phyloP scores from a whole-genome alignment of 1,140 invertebrate species.

The Drosophila athabasca region DNA sequence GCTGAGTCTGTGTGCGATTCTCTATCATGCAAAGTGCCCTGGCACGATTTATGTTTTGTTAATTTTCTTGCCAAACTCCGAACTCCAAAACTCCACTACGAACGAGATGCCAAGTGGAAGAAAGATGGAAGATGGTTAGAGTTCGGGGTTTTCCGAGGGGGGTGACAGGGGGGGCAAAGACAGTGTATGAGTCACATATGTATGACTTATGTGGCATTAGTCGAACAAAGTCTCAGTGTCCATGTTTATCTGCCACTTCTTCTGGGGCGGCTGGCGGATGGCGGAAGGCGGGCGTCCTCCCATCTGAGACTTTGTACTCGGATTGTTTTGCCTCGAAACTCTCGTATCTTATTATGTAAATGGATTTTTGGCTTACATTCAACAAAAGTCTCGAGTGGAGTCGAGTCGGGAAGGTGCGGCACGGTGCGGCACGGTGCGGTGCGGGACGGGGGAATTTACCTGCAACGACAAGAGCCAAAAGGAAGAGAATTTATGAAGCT shows the following conservation, averaged over 20 bases:
- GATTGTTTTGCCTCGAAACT: conserved; percentile 35
- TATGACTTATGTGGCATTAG: conserved; percentile 61
- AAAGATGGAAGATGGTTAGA: neutral
- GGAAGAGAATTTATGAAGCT: conserved; percentile 19
- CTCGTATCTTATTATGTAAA: conserved; percentile 59
- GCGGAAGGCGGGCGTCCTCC: no score
- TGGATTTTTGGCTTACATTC: conserved; percentile 63
- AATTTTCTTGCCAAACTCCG: conserved; percentile 56
- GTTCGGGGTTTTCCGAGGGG: no score
- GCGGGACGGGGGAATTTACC: conserved; percentile 22
- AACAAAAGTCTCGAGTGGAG: conserved; percentile 35
- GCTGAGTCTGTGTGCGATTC: no score
- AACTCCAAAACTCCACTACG: neutral
- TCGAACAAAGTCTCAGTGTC: conserved; percentile 37
- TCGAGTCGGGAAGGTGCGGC: neutral
- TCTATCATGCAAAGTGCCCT: conserved; percentile 45
- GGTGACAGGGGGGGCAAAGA: neutral
- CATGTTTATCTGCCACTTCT: conserved; percentile 13
- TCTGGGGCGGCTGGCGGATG: no score
- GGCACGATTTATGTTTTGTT: conserved; percentile 62
- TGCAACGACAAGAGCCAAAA: conserved; percentile 28
- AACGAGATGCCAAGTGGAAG: neutral
- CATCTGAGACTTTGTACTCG: no score
- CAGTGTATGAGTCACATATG: conserved; percentile 37
- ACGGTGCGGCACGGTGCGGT: neutral